These are phyloP conservation scores for Pseudococcus jackbeardsleyi DNA, from an alignment of 2,888 invertebrate genomes.

Conservation along the genomic window DNA sequence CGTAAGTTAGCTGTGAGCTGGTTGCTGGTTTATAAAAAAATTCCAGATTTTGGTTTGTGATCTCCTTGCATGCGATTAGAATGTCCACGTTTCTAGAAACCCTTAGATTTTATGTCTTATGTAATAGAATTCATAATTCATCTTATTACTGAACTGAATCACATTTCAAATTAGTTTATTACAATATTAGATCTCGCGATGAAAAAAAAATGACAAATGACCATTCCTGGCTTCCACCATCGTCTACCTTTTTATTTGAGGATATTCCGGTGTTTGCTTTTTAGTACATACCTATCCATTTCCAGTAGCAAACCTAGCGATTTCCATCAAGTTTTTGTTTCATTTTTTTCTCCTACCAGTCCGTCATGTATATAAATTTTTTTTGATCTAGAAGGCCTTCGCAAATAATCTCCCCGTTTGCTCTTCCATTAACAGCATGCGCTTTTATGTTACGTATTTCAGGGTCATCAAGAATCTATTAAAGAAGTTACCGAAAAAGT, in stretches of 20 bases:
- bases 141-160: not conserved
- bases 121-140: not conserved
- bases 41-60: not conserved
- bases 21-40: not conserved
- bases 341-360: not conserved
- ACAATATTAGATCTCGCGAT: not conserved
- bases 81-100: not conserved
- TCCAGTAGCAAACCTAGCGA: not conserved
- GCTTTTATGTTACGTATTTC: slow-evolving; percentile 68
- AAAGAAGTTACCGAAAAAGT: slow-evolving; percentile 88
- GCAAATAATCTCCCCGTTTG: slow-evolving; percentile 54
- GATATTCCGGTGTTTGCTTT: not conserved
- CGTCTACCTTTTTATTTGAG: not conserved
- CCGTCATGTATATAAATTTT: not conserved
- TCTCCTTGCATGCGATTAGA: slow-evolving; percentile 19
- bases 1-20: slow-evolving; percentile 77
- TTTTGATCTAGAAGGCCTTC: not conserved
- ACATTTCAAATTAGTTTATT: not conserved
- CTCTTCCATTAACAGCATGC: slow-evolving; percentile 65
- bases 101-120: not conserved
- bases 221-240: not conserved
- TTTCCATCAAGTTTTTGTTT: not conserved
- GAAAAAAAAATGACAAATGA: slow-evolving; percentile 6
- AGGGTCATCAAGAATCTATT: slow-evolving; percentile 88
- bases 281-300: not conserved